Evolutionary conservation across 1,140 invertebrate genomes (phyloP), one percentile per base, ranked within the genome.

Genomic region (Sminthurinus signatus): DNA sequence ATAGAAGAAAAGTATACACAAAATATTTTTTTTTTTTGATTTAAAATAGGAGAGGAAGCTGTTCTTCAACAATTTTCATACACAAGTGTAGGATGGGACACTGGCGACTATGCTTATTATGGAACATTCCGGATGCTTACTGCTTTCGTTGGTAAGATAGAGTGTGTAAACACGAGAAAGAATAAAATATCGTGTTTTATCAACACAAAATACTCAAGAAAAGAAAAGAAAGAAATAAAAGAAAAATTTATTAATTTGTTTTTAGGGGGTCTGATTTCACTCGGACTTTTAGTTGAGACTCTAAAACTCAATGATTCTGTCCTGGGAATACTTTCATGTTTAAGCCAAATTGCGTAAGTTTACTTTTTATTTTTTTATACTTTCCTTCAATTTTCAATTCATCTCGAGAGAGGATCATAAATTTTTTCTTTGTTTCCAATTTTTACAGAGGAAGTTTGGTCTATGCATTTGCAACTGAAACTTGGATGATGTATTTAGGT

Each of bases 281-380:
- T 69, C 21, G 70, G 57, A 0, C 1, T 69, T 32, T 48, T 72
- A 8, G 51, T 59, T 14, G 56, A 46, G 12, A 15, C 21, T 4
- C 4, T 68, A 23, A 62, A 67, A 19, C 3, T 72, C 5, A 31
- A 58, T 10, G 88, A 91, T 73, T 86, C 87, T 0, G 78, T 88
- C 2, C 86, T 91, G 15, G 88, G 88, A 14, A 83, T 88, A 0
- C 82, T 90, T 73, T 89, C 88, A 8, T 88, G 86, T 62, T 84
- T 84, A 68, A 89, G 88, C 67, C 89, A 90, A 78, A 89, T 91
- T 60, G 76, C 88, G n/a, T n/a, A n/a, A n/a, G n/a, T n/a, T n/a
- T n/a, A n/a, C n/a, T n/a, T n/a, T n/a, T n/a, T n/a, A n/a, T n/a
- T n/a, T n/a, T n/a, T n/a, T n/a, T n/a, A n/a, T n/a, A n/a, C n/a